Evolutionary conservation across 2,113 vertebrate genomes (phyloP).

Genomic region (Irena cyanogastra): DNA sequence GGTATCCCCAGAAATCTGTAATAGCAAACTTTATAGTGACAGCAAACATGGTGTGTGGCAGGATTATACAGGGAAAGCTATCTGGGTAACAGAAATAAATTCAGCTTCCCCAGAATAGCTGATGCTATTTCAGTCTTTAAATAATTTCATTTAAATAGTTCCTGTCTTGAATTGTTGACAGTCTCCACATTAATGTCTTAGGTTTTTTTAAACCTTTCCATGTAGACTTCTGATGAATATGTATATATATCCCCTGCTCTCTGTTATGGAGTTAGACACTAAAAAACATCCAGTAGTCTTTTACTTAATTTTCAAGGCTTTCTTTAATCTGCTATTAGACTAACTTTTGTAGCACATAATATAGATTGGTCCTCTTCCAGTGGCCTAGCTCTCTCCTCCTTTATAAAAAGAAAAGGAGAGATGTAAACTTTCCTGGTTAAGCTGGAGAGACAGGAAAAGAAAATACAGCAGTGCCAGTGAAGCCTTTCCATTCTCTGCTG

Average conservation of each 20-base stretch:
- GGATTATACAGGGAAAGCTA: background rate
- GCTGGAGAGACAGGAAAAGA: background rate
- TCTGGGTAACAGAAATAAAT: conserved; percentile 37
- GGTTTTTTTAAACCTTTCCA: background rate
- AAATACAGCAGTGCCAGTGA: background rate
- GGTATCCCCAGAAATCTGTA: conserved; percentile 20
- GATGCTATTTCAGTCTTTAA: background rate
- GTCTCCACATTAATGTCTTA: background rate
- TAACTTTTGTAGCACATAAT: background rate
- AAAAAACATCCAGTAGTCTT: background rate
- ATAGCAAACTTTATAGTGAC: conserved; percentile 10
- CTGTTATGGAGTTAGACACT: background rate
- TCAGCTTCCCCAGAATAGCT: background rate
- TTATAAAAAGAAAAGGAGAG: background rate
- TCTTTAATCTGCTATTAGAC: background rate
- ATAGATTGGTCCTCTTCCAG: background rate
- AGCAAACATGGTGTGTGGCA: background rate
- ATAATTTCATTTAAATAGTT: conserved; percentile 7
- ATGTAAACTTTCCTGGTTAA: background rate
- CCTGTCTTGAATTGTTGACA: background rate
- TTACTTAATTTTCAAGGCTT: background rate
- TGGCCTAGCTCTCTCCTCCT: background rate
- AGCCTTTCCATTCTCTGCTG: background rate
- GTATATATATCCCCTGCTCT: background rate
- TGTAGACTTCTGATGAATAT: background rate